Evolutionary conservation across 2,113 vertebrate genomes (phyloP), one percentile per base, ranked within the genome.

Genomic region (Erinaceus europaeus): DNA sequence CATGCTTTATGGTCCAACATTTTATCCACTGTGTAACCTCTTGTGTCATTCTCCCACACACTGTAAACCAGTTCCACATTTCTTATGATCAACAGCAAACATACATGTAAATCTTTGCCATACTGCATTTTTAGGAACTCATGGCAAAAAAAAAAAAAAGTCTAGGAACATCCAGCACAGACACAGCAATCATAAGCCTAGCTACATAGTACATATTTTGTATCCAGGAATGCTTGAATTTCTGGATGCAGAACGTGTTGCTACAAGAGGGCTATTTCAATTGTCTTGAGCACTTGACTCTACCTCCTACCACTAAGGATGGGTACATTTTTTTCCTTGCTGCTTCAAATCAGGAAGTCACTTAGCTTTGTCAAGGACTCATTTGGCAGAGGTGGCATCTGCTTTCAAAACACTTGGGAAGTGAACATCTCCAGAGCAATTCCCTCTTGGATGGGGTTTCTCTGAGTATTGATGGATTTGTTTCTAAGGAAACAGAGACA

Each of bases 341-440:
- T 80, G 72, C 76, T 94, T 92, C 81, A 84, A 89, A 90, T 86
- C n/a, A 92, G 40, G 44, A 90, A 88, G 64, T 65, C 55, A 88
- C 88, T 91, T 90, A 65, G 62, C 62, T 80, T 50, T 90, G 83
- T 91, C 59, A 77, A 88, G 67, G 71, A 86, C 34, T 91, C 79
- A 79, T 85, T 81, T 88, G 90, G 53, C 52, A 64, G 72, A 90
- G 74, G 29, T 88, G 67, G 40, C 61, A 86, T 91, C 62, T 91
- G 86, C 68, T 93, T 94, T 93, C 86, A 90, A 90, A 92, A 84
- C 71, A 64, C 75, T 91, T 92, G 57, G 57, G 76, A 34, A 91
- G 1, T 95, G 57, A 93, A 80, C 92, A 77, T 72, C 67, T 65
- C 92, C 46, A 67, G 57, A 88, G 80, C n/a, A 52, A n/a, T 68